Base-by-base conservation (phyloP, 1,140 invertebrate species). In the Notospermus geniculatus region DNA sequence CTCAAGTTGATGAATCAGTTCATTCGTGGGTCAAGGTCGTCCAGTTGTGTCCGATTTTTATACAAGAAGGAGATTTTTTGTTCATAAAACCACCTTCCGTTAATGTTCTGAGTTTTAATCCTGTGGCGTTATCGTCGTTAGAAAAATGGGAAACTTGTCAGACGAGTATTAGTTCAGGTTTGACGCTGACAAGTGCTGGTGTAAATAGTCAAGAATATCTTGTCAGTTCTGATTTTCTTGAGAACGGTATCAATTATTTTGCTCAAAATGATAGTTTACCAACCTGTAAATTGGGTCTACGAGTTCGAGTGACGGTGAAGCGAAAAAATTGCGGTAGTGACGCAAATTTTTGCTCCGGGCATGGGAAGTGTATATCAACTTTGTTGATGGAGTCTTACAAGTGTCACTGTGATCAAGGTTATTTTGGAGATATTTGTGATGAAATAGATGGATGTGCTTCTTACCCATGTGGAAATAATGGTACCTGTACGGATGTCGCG, bases 41-140 rank as follows among this genome's bases (percentile, higher is more conserved):
- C n/a, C 59, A 61, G 59, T 28, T 61, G 27, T 61, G 59, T 55
- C 59, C 59, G 32, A 23, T 61, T 0, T 36, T 23, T n/a, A 36
- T 61, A 15, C 59, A 61, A 29, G 27, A 19, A 4, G 59, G 59
- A 28, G 59, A 61, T 36, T 15, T 22, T 13, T 9, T 61, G 52
- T 55, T 13, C 27, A 39, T 61, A 19, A 17, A 15, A 4, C 50
- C 59, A 23, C 28, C 59, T 15, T 5, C 9, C n/a, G n/a, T 27
- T 5, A 50, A 50, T n/a, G 9, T n/a, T 7, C n/a, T 19, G 4
- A 9, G 46, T 50, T 50, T 23, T 9, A 50, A 27, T 50, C 46
- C 25, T 4, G 46, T 50, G 4, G 5, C 29, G 59, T 55, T 29
- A n/a, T 13, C 28, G 32, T 13, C 50, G 17, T 36, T 25, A 30